Evolutionary conservation across 2,113 vertebrate species (phyloP), one percentile per base, ranked within the genome.

Genomic region (Micromys minutus): DNA sequence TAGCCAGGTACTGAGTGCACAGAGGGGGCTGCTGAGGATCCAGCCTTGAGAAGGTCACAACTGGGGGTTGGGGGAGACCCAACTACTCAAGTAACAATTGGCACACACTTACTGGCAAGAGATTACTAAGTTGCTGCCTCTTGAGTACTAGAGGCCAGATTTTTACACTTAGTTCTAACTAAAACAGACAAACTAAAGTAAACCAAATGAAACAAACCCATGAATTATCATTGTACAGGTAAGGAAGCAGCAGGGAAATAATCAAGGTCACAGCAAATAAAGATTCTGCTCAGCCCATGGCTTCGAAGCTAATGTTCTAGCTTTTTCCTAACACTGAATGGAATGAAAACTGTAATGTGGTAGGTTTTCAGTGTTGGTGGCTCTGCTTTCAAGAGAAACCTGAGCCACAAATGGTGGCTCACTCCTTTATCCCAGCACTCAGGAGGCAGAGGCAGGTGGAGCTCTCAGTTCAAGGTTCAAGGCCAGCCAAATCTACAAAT

Each of bases 341-440:
- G 55, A 69, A 52, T 29, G 69, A 72, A 89, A 89, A 45, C 8
- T 36, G 34, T 45, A 57, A 19, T 7, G 5, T 6, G 17, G 36
- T 63, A 61, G 79, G 57, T 90, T 80, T 71, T 94, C 36, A 57
- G 52, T 15, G 16, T 17, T 29, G 34, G 8, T 57, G 57, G 55
- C 52, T 90, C 85, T 75, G 39, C 83, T 55, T 84, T 93, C 59
- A 76, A 76, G 79, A 79, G 69, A 91, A 81, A 90, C 39, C 34
- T 3, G 5, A 65, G 39, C n/a, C 22, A 59, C 15, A 39, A 24
- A 63, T 63, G 9, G 5, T 85, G 59, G 79, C 22, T 15, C 22
- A 59, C 15, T 21, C 22, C 22, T 81, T 39, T 81, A 59, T 39
- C 52, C 55, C 52, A 39, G 12, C 36, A 59, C 80, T 83, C 24